Evolutionary conservation across 2,888 invertebrate species (phyloP).

Genomic region (Meteorus colon): DNA sequence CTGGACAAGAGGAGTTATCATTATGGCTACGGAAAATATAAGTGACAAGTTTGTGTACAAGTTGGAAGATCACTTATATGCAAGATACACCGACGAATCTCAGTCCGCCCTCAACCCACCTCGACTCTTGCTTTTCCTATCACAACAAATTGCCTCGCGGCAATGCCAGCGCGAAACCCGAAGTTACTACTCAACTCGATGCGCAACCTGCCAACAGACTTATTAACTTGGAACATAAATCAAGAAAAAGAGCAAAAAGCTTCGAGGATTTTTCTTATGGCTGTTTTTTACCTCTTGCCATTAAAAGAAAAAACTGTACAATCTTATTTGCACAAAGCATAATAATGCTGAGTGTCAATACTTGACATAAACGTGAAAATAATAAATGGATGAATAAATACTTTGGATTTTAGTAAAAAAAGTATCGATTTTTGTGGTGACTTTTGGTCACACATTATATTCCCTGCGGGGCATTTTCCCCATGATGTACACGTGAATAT

Average conservation of each 20-base stretch:
- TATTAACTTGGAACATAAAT: slow-evolving; percentile 23
- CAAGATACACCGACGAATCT: slow-evolving; percentile 49
- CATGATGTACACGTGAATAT: neutral
- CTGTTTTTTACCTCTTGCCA: neutral
- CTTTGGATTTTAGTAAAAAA: neutral
- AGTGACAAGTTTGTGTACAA: slow-evolving; percentile 68
- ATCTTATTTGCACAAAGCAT: neutral
- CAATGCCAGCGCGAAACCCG: slow-evolving; percentile 55
- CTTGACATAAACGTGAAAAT: neutral
- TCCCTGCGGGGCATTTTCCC: neutral
- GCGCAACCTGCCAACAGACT: slow-evolving; percentile 31
- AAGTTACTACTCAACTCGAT: slow-evolving; percentile 57
- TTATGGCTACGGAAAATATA: slow-evolving; percentile 59
- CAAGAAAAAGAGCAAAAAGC: neutral
- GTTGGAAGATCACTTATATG: slow-evolving; percentile 64
- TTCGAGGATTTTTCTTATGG: neutral
- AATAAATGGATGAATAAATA: neutral
- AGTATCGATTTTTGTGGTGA: neutral
- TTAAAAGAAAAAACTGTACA: neutral
- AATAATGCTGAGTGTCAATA: neutral
- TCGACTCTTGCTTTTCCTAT: slow-evolving; percentile 10
- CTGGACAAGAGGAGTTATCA: slow-evolving; percentile 47
- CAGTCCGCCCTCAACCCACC: neutral
- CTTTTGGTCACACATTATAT: neutral
- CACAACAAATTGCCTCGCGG: slow-evolving; percentile 58